phyloP scores from a whole-genome alignment of 2,113 vertebrate genomes.

The Mystacornis crossleyi region DNA sequence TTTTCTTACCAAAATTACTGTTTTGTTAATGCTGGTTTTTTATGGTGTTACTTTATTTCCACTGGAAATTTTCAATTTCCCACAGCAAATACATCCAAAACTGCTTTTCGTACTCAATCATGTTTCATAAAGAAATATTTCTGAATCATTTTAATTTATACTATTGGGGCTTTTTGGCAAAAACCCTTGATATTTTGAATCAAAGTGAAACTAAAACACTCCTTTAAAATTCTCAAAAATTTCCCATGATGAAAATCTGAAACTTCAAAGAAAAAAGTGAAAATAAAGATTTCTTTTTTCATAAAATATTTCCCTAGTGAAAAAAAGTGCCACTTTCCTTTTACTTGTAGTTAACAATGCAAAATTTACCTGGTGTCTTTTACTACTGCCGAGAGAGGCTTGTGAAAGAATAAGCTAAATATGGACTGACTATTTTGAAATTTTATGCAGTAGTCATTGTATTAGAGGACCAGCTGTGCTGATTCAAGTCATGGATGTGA shows the following conservation, averaged over 20 bases:
- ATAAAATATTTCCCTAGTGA: not conserved
- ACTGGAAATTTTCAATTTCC: conserved; percentile 50
- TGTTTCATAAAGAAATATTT: not conserved
- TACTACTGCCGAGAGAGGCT: not conserved
- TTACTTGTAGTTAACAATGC: not conserved
- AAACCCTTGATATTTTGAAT: not conserved
- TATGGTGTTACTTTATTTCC: not conserved
- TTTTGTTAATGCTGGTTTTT: not conserved
- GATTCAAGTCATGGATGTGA: not conserved
- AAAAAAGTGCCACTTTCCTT: not conserved
- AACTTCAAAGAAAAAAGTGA: not conserved
- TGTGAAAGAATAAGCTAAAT: not conserved
- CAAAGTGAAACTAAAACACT: not conserved
- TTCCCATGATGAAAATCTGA: not conserved
- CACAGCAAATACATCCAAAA: not conserved
- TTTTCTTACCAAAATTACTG: not conserved
- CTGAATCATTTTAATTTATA: not conserved
- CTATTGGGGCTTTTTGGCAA: not conserved
- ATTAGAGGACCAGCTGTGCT: rapidly evolving
- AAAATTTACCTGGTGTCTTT: not conserved
- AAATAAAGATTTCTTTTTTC: not conserved
- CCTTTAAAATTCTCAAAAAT: not conserved
- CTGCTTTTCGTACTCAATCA: not conserved
- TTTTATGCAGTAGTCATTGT: rapidly evolving
- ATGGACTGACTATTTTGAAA: not conserved